Evolutionary conservation across 2,797 vertebrate species (phyloP), one percentile per base, ranked within the genome.

Genomic region (Sebastiscus tertius): DNA sequence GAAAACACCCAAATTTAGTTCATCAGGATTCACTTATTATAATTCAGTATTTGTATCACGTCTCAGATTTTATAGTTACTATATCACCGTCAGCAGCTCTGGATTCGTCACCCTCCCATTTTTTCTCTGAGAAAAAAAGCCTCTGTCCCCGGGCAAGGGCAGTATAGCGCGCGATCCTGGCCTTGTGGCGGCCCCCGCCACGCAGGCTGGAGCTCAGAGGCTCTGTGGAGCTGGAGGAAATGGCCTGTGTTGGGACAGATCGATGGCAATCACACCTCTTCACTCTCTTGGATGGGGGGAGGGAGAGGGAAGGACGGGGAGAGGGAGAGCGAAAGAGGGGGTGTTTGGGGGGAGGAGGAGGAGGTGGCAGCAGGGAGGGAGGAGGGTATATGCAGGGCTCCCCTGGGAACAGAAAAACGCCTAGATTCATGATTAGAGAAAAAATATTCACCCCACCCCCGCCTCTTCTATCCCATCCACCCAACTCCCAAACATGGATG

Each of bases 211-310:
- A 80, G 78, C 80, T 75, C 74, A 18, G 71, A 82, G 68, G 70
- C 76, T 84, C 46, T 73, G 16, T 46, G 61, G 77, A 74, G 81
- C 82, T 52, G 42, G 85, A 85, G 90, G 84, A 90, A 90, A 88
- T 79, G 87, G 87, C 34, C 90, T 88, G 89, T 83, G 87, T 87
- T 88, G 60, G 91, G 84, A 87, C 85, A 85, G 90, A 94, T 95
- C 75, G 82, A 94, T 94, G 88, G 84, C 82, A 89, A 93, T 94
- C 90, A 88, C 90, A 84, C 89, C 81, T 87, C 85, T 74, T 81
- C 90, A 84, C 81, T 75, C 73, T 81, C 84, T 62, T 14, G 1
- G 56, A 14, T 89, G 68, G 88, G 83, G 82, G 91, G 72, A 65
- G 89, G 87, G 84, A 59, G 84, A 82, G 59, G 55, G 34, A 84